phyloP scores from a whole-genome alignment of 92 coral and sea anemone species.

The Anthopleura xanthogrammica region DNA sequence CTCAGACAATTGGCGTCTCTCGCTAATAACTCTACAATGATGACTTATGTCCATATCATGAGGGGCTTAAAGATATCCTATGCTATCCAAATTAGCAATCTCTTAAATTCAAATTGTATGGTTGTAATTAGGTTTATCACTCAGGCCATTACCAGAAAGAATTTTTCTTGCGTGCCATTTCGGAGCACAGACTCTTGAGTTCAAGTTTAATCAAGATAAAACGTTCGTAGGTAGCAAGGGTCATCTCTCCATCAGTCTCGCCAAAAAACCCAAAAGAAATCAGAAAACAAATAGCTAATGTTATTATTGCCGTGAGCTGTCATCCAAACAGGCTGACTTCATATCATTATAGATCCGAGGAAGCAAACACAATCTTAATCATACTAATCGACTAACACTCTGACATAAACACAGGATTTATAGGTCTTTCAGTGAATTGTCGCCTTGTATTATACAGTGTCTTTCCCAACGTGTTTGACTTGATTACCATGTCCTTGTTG shows the following conservation, averaged over 20 bases:
- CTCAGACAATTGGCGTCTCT: conserved; percentile 71
- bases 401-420: conserved; percentile 18
- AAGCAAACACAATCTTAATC: conserved; percentile 12
- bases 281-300: conserved; percentile 30
- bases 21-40: conserved; percentile 80
- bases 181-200: conserved; percentile 37
- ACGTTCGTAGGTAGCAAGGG: conserved; percentile 48
- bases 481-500: conserved; percentile 69
- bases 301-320: conserved; percentile 49
- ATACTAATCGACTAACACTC: neutral
- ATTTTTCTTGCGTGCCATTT: conserved; percentile 54
- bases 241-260: conserved; percentile 44
- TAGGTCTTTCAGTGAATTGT: conserved; percentile 19
- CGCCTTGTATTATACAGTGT: neutral
- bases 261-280: conserved; percentile 45
- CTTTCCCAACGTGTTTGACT: conserved; percentile 32
- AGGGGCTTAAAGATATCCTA: conserved; percentile 70
- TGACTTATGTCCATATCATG: conserved; percentile 72
- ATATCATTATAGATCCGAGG: neutral
- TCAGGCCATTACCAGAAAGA: conserved; percentile 69
- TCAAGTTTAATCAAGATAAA: conserved; percentile 51
- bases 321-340: conserved; percentile 24
- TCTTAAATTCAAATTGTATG: conserved; percentile 64
- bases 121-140: conserved; percentile 79
- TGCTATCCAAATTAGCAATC: conserved; percentile 87